Conservation (phyloP, 1,140 invertebrate species). For the Semibalanus balanoides region DNA sequence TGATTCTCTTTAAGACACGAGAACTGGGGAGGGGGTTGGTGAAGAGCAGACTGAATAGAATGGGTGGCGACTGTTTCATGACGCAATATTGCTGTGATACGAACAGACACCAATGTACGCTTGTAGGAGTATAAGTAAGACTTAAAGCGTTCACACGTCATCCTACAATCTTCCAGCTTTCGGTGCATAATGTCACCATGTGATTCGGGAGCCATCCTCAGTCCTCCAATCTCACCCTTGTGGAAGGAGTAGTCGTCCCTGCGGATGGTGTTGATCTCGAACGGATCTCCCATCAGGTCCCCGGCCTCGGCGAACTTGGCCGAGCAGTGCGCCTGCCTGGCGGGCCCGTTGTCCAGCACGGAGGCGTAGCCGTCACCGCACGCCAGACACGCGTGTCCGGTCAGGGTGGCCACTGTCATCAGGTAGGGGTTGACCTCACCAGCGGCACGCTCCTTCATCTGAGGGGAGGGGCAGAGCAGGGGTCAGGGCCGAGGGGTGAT, state of each 20-base stretch:
- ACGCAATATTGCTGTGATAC: too few relatives aligned
- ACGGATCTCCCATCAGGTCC: conserved; percentile 65
- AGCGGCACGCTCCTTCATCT: conserved; percentile 47
- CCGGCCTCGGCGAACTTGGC: conserved; percentile 53
- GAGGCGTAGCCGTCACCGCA: conserved; percentile 63
- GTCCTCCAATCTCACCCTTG: conserved; percentile 38
- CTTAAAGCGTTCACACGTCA: too few relatives aligned
- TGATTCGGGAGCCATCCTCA: too few relatives aligned
- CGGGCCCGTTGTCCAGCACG: conserved; percentile 81
- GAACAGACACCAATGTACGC: too few relatives aligned
- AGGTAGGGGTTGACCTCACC: conserved; percentile 59
- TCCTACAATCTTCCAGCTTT: too few relatives aligned
- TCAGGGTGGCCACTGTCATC: conserved; percentile 88
- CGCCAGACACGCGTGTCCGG: conserved; percentile 65
- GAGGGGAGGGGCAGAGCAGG: conserved; percentile 8
- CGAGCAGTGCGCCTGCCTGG: conserved; percentile 44
- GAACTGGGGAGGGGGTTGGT: too few relatives aligned
- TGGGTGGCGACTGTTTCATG: too few relatives aligned
- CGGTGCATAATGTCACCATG: too few relatives aligned
- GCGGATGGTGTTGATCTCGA: conserved; percentile 77
- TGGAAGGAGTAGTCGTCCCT: conserved; percentile 69
- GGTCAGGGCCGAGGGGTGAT: neutral
- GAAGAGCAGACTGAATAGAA: too few relatives aligned
- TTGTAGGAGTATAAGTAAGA: too few relatives aligned
- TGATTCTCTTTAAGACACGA: too few relatives aligned